Base-by-base conservation (phyloP, 2,797 vertebrate species). In the Pangasius krempfi region DNA sequence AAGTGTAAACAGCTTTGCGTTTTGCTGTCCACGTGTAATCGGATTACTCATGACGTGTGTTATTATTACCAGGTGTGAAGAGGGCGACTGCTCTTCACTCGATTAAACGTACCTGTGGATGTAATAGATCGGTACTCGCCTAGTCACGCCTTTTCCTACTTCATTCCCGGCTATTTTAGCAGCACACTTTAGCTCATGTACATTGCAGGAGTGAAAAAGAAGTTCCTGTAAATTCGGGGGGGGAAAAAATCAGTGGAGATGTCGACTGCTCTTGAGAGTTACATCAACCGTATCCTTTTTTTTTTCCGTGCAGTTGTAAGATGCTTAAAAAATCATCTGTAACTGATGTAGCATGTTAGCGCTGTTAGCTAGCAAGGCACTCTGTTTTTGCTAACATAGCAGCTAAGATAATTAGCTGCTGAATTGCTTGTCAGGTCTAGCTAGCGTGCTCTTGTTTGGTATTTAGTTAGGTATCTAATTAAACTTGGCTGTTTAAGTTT, bases 241-340 rank as follows among this genome's bases (percentile, higher is more conserved):
- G 80, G 12, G 73, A 81, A 87, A 87, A 75, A 81, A 52, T 30
- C 1, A 18, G 73, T 40, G 66, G 88, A 85, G 68, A 98, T 99
- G 98, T 98, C 98, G 5, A 98, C 97, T 2, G 98, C 98, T 0
- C 90, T 99, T 89, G 98, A 99, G 92, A 98, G 96, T 91, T 99
- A 98, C 92, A 98, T 99, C 68, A 98, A 99, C 95, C 97, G 98
- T 98, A 99, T 98, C 97, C 97, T 97, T 82, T n/a, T 13, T 82
- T n/a, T 13, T n/a, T 20, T 3, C 81, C 5, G 7, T 54, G 47
- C 64, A 12, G 27, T 64, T 44, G 1, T 62, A 64, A 62, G 4
- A 2, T 27, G 13, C 1, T 27, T 62, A n/a, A 44, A 64, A 37
- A 64, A 40, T 25, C 27, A 52, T 14, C 25, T 50, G 9, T 22